Conservation (phyloP, 2,888 invertebrate genomes). For the Mimachlamys varia region DNA sequence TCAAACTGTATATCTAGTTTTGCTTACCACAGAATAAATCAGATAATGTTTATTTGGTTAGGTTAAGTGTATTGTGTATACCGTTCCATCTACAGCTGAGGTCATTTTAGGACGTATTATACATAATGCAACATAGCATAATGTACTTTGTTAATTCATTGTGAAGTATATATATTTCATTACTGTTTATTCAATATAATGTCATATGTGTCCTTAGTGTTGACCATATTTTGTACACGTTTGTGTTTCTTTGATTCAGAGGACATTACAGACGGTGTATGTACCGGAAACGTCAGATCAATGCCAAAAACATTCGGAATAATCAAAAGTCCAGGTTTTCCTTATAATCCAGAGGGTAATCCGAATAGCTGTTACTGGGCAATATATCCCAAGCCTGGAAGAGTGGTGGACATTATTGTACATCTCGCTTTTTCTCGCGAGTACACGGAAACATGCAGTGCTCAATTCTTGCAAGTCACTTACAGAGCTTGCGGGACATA, state of each 20-base stretch:
- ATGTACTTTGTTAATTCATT: no score
- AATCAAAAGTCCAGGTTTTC: constrained; percentile 62
- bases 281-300: constrained; percentile 54
- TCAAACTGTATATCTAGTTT: no score
- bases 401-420: constrained; percentile 54
- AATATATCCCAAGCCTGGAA: constrained; percentile 53
- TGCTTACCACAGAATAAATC: no score
- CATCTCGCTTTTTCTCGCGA: constrained; percentile 61
- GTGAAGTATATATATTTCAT: no score
- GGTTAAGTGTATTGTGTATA: no score
- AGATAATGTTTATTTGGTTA: no score
- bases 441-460: constrained; percentile 54
- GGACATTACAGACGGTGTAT: constrained; percentile 51
- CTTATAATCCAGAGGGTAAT: constrained; percentile 59
- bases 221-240: no score
- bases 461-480: constrained; percentile 60
- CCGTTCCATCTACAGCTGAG: no score
- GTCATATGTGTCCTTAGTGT: no score
- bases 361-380: constrained; percentile 62
- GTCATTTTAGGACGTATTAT: no score
- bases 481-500: constrained; percentile 57
- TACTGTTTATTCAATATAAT: no score
- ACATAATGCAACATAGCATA: no score
- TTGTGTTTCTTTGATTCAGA: constrained; percentile 40
- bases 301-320: constrained; percentile 59